Evolutionary conservation across 2,113 vertebrate genomes (phyloP).

Genomic region (Athene cunicularia): DNA sequence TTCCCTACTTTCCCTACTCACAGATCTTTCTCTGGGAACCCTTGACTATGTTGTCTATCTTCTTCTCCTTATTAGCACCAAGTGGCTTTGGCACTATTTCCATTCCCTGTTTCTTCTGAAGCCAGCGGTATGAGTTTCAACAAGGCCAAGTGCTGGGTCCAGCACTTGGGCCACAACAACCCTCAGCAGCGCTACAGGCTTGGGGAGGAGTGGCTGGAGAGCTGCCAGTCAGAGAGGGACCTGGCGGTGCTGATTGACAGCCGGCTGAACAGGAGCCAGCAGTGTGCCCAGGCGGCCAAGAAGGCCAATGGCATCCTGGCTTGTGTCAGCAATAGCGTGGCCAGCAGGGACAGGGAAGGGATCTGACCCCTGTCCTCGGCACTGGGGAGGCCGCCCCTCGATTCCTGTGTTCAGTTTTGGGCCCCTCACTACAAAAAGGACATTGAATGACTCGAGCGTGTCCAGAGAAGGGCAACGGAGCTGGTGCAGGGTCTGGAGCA

Average conservation of each 20-base stretch:
- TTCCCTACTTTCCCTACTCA: not conserved
- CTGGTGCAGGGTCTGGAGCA: not conserved
- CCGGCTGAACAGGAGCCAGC: too few species aligned
- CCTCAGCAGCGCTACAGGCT: not conserved
- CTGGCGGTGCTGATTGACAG: fast-evolving
- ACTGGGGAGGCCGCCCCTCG: not conserved
- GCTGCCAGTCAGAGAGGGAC: too few species aligned
- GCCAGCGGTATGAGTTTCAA: not conserved
- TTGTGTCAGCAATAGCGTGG: not conserved
- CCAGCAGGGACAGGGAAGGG: not conserved
- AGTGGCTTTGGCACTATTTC: not conserved
- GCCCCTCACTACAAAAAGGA: not conserved
- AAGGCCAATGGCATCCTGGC: not conserved
- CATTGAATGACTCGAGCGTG: too few species aligned
- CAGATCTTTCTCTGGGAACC: not conserved
- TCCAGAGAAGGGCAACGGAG: not conserved
- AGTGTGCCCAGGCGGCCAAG: not conserved
- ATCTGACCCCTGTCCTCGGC: not conserved
- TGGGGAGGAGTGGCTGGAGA: not conserved
- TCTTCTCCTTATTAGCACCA: not conserved
- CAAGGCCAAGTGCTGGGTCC: too few species aligned
- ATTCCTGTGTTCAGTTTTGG: not conserved
- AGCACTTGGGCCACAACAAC: not conserved
- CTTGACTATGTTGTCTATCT: not conserved
- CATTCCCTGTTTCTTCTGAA: not conserved